These are phyloP conservation scores for Drosophila nannoptera DNA, from an alignment of 1,140 invertebrate genomes.

Conservation along the genomic window DNA sequence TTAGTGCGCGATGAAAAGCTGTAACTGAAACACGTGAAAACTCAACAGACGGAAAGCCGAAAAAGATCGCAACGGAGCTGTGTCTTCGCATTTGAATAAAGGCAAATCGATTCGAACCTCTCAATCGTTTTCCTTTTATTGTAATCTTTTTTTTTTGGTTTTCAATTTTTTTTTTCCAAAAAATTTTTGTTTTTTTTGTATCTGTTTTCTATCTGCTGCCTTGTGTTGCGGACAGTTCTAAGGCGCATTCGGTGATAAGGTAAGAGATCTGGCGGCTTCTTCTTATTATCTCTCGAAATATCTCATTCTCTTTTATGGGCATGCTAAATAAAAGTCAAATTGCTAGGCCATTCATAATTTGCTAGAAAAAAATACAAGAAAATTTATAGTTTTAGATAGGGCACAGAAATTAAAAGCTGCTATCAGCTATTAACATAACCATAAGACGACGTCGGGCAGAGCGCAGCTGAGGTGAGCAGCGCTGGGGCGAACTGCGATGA, in stretches of 20 bases:
- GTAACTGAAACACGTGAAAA: constrained; percentile 39
- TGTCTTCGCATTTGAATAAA: constrained; percentile 24
- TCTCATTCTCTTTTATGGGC: constrained; percentile 16
- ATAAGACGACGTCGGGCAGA: constrained; percentile 22
- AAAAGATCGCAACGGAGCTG: constrained; percentile 22
- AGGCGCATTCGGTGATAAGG: constrained; percentile 19
- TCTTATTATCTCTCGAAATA: neutral
- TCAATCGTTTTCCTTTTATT: too few species aligned
- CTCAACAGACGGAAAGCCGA: constrained; percentile 12
- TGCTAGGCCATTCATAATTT: constrained; percentile 28
- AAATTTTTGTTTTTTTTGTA: neutral
- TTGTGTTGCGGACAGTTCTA: constrained; percentile 24
- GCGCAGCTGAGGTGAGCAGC: neutral
- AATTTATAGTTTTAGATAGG: constrained; percentile 1
- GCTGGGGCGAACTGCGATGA: neutral
- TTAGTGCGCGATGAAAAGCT: constrained; percentile 34
- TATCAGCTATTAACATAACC: constrained; percentile 46
- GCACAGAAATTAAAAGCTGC: constrained; percentile 7
- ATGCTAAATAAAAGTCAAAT: constrained; percentile 22
- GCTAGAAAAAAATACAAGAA: constrained; percentile 9
- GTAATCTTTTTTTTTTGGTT: too few species aligned
- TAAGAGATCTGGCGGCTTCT: constrained; percentile 5
- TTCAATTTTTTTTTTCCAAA: too few species aligned
- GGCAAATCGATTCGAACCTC: constrained; percentile 8
- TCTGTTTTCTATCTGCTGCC: neutral